phyloP scores from a whole-genome alignment of 2,797 vertebrate genomes.

The Gastrophryne carolinensis region DNA sequence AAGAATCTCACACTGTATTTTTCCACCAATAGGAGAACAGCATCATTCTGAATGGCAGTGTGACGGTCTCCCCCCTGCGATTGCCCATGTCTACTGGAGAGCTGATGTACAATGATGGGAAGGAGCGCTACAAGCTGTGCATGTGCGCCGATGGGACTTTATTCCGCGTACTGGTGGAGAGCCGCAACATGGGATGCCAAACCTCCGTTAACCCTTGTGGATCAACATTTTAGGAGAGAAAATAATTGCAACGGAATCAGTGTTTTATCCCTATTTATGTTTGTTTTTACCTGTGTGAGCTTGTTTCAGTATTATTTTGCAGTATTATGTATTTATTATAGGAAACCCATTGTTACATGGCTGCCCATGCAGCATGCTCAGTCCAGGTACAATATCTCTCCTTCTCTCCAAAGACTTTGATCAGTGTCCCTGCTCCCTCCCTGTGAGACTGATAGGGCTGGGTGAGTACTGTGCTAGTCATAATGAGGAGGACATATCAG shows the following conservation, averaged over 20 bases:
- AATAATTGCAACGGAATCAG: neutral
- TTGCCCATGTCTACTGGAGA: conserved; percentile 82
- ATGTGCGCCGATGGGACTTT: conserved; percentile 93
- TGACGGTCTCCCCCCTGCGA: conserved; percentile 85
- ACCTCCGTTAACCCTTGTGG: conserved; percentile 88
- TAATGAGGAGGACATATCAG: neutral
- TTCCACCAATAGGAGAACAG: conserved; percentile 81
- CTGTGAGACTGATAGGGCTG: neutral
- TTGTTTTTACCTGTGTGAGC: conserved; percentile 15
- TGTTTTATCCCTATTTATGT: conserved; percentile 2
- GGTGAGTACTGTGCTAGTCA: neutral
- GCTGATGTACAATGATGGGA: conserved; percentile 72
- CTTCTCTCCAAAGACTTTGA: too few species aligned
- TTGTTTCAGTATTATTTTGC: conserved; percentile 48
- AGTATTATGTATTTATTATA: conserved; percentile 14
- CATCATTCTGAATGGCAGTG: conserved; percentile 91
- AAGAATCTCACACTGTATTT: too few species aligned
- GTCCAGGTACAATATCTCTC: neutral
- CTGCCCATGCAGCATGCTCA: neutral
- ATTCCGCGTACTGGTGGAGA: conserved; percentile 90
- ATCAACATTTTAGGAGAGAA: conserved; percentile 66
- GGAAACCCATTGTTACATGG: neutral
- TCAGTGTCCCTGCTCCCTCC: too few species aligned
- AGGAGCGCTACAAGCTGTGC: conserved; percentile 94
- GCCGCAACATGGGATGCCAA: conserved; percentile 92